These are phyloP conservation scores for Heliconius melpomene DNA, from an alignment of 1,140 invertebrate species.

Conservation along the genomic window DNA sequence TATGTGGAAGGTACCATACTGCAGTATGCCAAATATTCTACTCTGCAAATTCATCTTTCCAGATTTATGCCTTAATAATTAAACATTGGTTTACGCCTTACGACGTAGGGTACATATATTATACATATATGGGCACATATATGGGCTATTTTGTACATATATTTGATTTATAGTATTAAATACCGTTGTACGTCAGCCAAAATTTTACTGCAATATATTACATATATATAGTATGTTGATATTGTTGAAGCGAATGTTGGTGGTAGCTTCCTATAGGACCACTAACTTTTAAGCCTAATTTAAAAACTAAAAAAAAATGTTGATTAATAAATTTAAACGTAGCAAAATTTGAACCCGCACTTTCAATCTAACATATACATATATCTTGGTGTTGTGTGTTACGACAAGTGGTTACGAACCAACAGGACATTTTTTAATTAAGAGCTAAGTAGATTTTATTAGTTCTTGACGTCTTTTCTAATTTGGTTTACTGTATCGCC, in stretches of 20 bases:
- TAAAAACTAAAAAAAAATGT: too few relatives aligned
- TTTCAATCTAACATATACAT: background rate
- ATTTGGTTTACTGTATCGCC: slow-evolving; percentile 1
- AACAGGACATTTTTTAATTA: background rate
- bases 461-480: background rate
- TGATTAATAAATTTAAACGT: too few relatives aligned
- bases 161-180: background rate
- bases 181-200: background rate
- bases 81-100: slow-evolving; percentile 8
- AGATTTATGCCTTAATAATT: slow-evolving; percentile 10
- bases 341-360: too few relatives aligned
- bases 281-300: background rate
- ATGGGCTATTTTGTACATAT: background rate
- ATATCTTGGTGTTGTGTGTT: too few relatives aligned
- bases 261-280: too few relatives aligned
- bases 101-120: background rate
- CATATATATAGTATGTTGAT: background rate
- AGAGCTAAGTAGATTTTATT: background rate
- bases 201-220: background rate
- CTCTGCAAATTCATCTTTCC: background rate
- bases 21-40: background rate
- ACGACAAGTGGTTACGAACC: background rate
- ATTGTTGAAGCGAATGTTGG: background rate
- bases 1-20: background rate
- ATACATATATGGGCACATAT: too few relatives aligned